These are phyloP conservation scores for Chydorus sphaericus DNA, from an alignment of 2,888 invertebrate species.

Conservation along the genomic window DNA sequence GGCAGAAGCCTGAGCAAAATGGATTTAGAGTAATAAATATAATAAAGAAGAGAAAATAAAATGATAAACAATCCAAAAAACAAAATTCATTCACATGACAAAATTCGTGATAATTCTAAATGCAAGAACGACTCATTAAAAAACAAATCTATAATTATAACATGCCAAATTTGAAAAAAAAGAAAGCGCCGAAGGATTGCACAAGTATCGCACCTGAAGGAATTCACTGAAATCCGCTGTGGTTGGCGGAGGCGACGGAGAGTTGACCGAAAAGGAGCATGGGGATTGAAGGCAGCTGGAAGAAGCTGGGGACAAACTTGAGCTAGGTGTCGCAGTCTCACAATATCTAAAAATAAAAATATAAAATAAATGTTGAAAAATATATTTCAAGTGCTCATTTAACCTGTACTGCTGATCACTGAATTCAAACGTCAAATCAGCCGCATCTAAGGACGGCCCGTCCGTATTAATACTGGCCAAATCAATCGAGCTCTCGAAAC, in stretches of 20 bases:
- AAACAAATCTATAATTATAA: background rate
- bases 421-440: conserved; percentile 65
- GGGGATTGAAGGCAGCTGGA: conserved; percentile 64
- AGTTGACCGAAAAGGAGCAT: conserved; percentile 46
- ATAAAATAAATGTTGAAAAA: background rate
- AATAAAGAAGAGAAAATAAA: background rate
- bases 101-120: background rate
- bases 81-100: background rate
- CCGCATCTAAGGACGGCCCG: conserved; percentile 39
- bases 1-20: conserved; percentile 44
- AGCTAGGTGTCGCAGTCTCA: conserved; percentile 65
- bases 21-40: background rate
- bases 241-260: conserved; percentile 66
- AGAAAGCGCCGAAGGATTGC: background rate
- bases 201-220: conserved; percentile 34
- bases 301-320: conserved; percentile 66
- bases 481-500: conserved; percentile 5
- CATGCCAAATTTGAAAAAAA: background rate
- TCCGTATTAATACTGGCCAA: conserved; percentile 18
- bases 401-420: conserved; percentile 67
- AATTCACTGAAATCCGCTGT: conserved; percentile 90
- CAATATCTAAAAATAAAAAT: conserved; percentile 39
- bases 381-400: background rate
- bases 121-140: background rate
- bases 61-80: background rate